A percentile compares a stretch with the other conserved stretches of the same genome.
Conservation (phyloP, 1,140 invertebrate species). For the Akabosia matsudoensis region DNA sequence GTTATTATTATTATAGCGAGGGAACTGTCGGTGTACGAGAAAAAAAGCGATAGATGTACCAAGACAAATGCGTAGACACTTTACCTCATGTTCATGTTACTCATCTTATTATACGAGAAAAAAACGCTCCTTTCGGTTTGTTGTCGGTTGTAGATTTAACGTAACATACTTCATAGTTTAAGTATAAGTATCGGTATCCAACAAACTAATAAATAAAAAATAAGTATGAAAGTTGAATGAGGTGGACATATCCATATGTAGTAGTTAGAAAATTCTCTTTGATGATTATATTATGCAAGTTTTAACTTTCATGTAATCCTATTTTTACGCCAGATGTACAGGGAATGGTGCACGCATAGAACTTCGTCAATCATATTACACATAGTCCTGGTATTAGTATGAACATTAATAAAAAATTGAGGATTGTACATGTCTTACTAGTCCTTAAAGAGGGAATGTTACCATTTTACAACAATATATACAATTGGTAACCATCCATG, state of each 20-base stretch:
- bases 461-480: background rate
- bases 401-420: background rate
- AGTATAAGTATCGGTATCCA: background rate
- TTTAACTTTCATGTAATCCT: background rate
- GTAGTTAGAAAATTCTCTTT: conserved; percentile 1
- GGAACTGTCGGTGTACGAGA: background rate
- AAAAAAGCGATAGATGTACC: background rate
- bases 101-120: background rate
- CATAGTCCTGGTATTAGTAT: background rate
- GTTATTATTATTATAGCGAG: background rate
- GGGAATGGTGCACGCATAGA: background rate
- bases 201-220: conserved; percentile 14
- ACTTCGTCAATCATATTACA: background rate
- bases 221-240: conserved; percentile 12
- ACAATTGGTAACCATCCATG: background rate
- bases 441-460: background rate
- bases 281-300: background rate
- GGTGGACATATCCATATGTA: background rate
- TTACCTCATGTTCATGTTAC: background rate
- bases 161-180: background rate
- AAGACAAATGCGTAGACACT: background rate
- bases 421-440: background rate
- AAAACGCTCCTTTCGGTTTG: background rate
- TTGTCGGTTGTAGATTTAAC: background rate
- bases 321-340: conserved; percentile 1